Conservation (phyloP, 1,140 invertebrate species). For the Drosophila kohkoa region DNA sequence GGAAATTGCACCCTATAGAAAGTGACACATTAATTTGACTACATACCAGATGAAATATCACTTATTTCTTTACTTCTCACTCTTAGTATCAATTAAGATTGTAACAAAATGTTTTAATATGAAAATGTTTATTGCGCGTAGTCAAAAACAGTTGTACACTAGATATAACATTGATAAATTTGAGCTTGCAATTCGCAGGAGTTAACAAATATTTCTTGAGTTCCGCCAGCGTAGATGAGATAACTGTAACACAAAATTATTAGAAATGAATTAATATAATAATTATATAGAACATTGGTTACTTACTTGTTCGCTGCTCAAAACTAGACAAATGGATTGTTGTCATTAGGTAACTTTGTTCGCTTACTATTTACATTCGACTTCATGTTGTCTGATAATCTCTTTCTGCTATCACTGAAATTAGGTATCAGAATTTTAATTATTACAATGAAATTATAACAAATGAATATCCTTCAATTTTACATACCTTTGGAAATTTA, state of each 20-base stretch:
- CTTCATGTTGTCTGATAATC: conserved; percentile 5
- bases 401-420: conserved; percentile 35
- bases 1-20: no score
- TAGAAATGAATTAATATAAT: background rate
- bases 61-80: no score
- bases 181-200: background rate
- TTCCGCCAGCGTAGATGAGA: background rate
- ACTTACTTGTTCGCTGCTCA: background rate
- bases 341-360: conserved; percentile 20
- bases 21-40: no score
- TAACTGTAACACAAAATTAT: background rate
- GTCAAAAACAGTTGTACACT: background rate
- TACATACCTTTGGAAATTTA: conserved; percentile 6
- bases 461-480: background rate
- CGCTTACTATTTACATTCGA: conserved; percentile 23
- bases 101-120: background rate
- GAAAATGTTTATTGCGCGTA: background rate
- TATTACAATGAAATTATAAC: background rate
- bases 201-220: background rate
- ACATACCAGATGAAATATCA: no score
- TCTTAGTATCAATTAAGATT: no score
- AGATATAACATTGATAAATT: background rate
- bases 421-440: background rate
- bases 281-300: background rate
- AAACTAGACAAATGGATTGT: conserved; percentile 2